phyloP scores from a whole-genome alignment of 2,888 invertebrate species.

The Ligdia adustata region DNA sequence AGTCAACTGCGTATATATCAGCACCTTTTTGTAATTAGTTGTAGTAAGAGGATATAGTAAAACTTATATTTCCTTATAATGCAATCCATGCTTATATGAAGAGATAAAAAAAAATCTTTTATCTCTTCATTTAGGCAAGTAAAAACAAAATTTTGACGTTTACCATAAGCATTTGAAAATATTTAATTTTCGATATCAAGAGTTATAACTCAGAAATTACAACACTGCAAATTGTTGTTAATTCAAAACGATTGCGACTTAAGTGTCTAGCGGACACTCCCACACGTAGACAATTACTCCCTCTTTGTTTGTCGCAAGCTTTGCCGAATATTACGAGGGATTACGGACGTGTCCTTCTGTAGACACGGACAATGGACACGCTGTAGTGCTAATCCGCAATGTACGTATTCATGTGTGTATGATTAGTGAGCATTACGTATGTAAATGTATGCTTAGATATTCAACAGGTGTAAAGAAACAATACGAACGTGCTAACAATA shows the following conservation, averaged over 20 bases:
- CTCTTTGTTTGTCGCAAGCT: slow-evolving; percentile 36
- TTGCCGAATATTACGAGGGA: slow-evolving; percentile 37
- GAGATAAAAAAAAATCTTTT: no score
- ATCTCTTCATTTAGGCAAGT: no score
- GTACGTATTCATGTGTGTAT: slow-evolving; percentile 25
- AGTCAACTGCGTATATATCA: no score
- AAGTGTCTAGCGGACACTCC: slow-evolving; percentile 4
- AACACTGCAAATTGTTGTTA: no score
- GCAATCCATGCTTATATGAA: no score
- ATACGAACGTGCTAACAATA: background rate
- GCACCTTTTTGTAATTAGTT: no score
- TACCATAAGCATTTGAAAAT: no score
- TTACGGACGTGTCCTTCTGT: slow-evolving; percentile 32
- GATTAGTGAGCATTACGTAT: slow-evolving; percentile 22
- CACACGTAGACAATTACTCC: slow-evolving; percentile 24
- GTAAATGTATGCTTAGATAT: background rate
- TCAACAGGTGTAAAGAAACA: slow-evolving; percentile 13
- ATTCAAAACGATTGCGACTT: slow-evolving; percentile 9
- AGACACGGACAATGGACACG: slow-evolving; percentile 36
- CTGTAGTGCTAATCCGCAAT: slow-evolving; percentile 34
- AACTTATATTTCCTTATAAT: no score
- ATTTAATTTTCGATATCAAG: no score
- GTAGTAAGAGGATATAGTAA: no score
- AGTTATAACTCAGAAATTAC: no score
- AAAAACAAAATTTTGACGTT: no score